Evolutionary conservation across 2,113 vertebrate genomes (phyloP), one percentile per base, ranked within the genome.

Genomic region (Oreochromis spilurus): DNA sequence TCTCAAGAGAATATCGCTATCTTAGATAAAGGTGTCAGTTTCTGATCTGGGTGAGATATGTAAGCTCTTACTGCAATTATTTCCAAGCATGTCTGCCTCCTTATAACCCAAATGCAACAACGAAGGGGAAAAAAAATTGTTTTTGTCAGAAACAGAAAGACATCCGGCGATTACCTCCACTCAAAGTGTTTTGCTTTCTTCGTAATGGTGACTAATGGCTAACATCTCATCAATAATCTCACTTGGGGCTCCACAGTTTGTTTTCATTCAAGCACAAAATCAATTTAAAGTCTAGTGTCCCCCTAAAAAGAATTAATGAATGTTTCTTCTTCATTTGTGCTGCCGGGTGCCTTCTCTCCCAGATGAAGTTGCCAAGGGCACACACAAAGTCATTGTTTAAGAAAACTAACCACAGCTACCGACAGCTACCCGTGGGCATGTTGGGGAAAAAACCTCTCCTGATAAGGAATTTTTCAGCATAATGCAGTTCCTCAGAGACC

Each of bases 161-260:
- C 67, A 40, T 77, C 67, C n/a, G 12, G 53, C 13, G 7, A 60
- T 38, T 48, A 17, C 60, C 17, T 24, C 16, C 10, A 40, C 14
- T 55, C n/a, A 43, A 6, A 75, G 57, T 38, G 29, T 82, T 55
- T 36, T 16, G 14, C 60, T 31, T 17, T 7, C 52, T 79, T 29
- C 2, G 13, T 84, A 77, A 88, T 16, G 60, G 26, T 83, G 82
- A 90, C n/a, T 40, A 85, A 89, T 77, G 31, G 4, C 67, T 12
- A 16, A 48, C n/a, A 4, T 82, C 5, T 9, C 40, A 36, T 84
- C 48, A 31, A 50, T 84, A 19, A 60, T 57, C 54, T 86, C 65
- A 67, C 21, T 75, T 29, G 24, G 43, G 43, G 38, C 31, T 36
- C 36, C 16, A 9, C 24, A 8, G 72, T 80, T 57, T 53, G 31